These are phyloP conservation scores for Elegia similella DNA, from an alignment of 2,888 invertebrate genomes.

Conservation along the genomic window DNA sequence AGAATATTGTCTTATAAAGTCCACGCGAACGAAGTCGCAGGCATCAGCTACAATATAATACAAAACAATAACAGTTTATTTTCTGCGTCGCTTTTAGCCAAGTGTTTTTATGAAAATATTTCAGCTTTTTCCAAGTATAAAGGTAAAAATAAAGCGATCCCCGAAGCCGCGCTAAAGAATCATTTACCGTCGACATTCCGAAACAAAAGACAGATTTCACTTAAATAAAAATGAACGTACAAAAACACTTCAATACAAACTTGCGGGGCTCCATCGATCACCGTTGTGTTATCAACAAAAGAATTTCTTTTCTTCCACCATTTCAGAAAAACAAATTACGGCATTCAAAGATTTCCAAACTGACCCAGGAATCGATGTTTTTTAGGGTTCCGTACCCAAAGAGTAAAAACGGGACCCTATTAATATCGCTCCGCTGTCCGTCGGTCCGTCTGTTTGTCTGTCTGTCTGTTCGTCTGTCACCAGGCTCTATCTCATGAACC, in stretches of 20 bases:
- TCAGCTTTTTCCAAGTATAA: not conserved
- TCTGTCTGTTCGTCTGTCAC: too few species aligned
- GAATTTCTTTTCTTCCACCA: constrained; percentile 4
- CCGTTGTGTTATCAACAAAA: constrained; percentile 3
- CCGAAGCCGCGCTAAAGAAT: not conserved
- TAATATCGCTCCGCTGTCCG: too few species aligned
- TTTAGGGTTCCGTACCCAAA: too few species aligned
- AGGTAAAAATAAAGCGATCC: not conserved
- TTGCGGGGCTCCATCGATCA: constrained; percentile 9
- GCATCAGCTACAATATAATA: too few species aligned
- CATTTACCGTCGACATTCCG: constrained; percentile 2
- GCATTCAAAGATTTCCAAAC: too few species aligned
- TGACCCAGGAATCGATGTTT: too few species aligned
- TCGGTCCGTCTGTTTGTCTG: too few species aligned
- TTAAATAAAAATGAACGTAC: constrained; percentile 1
- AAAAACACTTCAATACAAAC: constrained; percentile 6
- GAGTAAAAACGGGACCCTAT: too few species aligned
- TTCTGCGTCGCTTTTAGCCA: not conserved
- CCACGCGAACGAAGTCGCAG: too few species aligned
- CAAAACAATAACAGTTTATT: too few species aligned
- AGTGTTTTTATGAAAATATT: not conserved
- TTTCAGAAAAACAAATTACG: not conserved
- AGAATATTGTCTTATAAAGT: too few species aligned
- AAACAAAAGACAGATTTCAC: constrained; percentile 10
- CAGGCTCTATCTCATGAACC: too few species aligned